Conservation (phyloP, 2,888 invertebrate species). For the Mesorhabditis sp. region DNA sequence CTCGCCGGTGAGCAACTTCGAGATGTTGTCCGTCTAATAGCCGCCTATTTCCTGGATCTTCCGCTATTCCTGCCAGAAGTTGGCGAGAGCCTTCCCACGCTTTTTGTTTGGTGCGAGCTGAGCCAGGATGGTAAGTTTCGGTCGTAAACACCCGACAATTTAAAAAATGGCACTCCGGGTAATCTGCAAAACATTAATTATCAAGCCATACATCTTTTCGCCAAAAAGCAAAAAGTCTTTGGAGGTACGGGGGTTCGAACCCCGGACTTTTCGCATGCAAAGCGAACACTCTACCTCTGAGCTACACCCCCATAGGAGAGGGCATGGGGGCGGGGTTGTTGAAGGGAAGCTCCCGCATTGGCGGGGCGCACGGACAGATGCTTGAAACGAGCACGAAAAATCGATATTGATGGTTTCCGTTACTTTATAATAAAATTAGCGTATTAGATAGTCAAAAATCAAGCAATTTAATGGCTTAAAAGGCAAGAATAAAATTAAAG, state of each 20-base stretch:
- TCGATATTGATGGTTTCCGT: too few relatives aligned
- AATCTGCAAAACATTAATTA: too few relatives aligned
- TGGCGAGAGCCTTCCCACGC: background rate
- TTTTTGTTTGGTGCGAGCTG: constrained; percentile 6
- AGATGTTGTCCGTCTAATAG: background rate
- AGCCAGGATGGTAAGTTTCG: background rate
- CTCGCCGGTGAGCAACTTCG: background rate
- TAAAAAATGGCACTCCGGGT: too few relatives aligned
- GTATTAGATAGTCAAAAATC: too few relatives aligned
- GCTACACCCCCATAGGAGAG: background rate
- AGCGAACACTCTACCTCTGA: constrained; percentile 3
- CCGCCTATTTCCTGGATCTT: background rate
- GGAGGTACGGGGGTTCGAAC: constrained; percentile 5
- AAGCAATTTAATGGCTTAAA: too few relatives aligned
- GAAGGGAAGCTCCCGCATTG: too few relatives aligned
- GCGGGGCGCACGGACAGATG: too few relatives aligned
- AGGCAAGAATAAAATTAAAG: too few relatives aligned
- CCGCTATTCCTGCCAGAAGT: background rate
- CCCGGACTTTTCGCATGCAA: constrained; percentile 2
- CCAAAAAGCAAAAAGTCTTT: background rate
- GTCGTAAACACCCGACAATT: background rate
- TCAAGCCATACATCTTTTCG: background rate
- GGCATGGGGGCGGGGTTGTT: too few relatives aligned
- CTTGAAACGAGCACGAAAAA: too few relatives aligned
- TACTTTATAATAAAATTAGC: too few relatives aligned